Evolutionary conservation across 2,797 vertebrate species (phyloP).

Genomic region (Phoebastria nigripes): DNA sequence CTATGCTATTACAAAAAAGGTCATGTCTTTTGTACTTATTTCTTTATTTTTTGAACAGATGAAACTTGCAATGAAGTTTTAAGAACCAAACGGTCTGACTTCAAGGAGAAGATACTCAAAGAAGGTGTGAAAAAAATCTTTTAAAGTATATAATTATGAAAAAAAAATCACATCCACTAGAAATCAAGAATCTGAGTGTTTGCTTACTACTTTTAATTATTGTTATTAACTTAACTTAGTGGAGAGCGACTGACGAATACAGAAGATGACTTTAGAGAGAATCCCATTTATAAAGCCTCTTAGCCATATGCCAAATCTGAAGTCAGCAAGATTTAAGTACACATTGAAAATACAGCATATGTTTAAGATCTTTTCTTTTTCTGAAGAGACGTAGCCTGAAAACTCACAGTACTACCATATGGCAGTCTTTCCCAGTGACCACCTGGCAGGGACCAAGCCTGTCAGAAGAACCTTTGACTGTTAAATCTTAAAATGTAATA

Average conservation of each 20-base stretch:
- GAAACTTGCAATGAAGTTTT: conserved; percentile 74
- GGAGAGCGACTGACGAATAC: background rate
- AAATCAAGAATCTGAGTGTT: background rate
- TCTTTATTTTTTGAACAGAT: conserved; percentile 64
- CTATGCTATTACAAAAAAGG: background rate
- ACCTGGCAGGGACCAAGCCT: background rate
- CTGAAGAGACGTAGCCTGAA: background rate
- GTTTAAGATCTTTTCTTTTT: background rate
- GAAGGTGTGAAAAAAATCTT: conserved; percentile 55
- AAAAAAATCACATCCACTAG: background rate
- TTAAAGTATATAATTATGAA: background rate
- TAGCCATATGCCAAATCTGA: background rate
- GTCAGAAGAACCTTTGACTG: background rate
- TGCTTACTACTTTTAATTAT: background rate
- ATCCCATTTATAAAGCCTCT: background rate
- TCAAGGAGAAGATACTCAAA: background rate
- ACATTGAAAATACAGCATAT: background rate
- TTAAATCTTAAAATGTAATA: background rate
- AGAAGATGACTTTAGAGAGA: background rate
- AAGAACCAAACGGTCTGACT: conserved; percentile 74
- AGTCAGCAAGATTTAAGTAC: background rate
- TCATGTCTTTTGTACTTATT: background rate
- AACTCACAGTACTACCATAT: background rate
- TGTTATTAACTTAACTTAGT: background rate
- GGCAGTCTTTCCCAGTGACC: background rate